Base-by-base conservation (phyloP, 2,888 invertebrate species). In the Argyresthia goedartella region DNA sequence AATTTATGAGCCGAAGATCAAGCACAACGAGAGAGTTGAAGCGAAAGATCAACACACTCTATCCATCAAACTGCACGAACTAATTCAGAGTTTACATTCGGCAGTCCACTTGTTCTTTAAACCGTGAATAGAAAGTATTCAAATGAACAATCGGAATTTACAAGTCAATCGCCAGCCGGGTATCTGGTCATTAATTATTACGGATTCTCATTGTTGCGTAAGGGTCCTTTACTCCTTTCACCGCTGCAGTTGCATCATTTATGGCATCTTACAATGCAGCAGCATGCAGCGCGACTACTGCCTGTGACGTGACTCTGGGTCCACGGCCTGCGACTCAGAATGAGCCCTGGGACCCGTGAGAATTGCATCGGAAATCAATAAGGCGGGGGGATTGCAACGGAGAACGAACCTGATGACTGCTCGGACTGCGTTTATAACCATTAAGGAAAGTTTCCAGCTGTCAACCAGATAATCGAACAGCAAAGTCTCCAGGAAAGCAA, bases 341-440 rank as follows among this genome's bases (percentile, higher is more conserved):
- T 49, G 53, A 52, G 51, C 8, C 46, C 54, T 54, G 50, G 54
- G 60, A 64, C 71, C 69, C 72, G 71, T 75, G 76, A 71, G 76
- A 76, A 74, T 71, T 55, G 57, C 63, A 60, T 63, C 67, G 63
- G 70, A 3, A 11, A 39, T 39, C 39, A 39, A 39, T 39, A 8
- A n/a, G 25, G 25, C 25, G 25, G 25, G 2, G 6, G 3, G 6
- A 25, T 25, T 25, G 25, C 25, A 25, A 25, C 25, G 25, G 25
- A 25, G 25, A 25, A 6, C 25, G 25, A 4, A 25, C 25, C 25
- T 25, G 25, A 25, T 25, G 25, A 4, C 25, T 25, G 25, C 25
- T 25, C 25, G 3, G 25, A 25, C 25, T 25, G 25, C 25, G 25
- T 25, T 25, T 25, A 25, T 25, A 25, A 25, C 25, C 25, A 25